Base-by-base conservation (phyloP, 1,140 invertebrate genomes). In the Neuroterus valhalla region DNA sequence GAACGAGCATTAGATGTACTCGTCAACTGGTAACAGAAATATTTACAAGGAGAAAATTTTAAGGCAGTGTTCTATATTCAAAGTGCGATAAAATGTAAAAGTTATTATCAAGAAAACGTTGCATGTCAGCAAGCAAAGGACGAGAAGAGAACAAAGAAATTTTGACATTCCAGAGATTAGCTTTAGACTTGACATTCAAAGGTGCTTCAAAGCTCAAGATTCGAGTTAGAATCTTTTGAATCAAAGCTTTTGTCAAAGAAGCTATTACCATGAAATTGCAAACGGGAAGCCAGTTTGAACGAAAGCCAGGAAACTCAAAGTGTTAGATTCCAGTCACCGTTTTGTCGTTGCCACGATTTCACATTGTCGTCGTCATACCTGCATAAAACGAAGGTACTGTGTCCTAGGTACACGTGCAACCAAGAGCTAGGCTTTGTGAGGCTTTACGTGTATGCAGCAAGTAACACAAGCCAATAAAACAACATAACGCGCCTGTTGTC, bases 361-460 rank as follows among this genome's bases (percentile, higher is more conserved):
- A 21, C 66, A 68, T 68, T 74, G 72, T n/a, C 72, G 66, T 73
- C 43, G 68, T 72, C 48, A 12, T 50, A 67, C 69, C 14, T 55
- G 26, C 23, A 15, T 43, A 31, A 21, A 42, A 19, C 23, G 55
- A 23, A 62, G 55, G 55, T 62, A 62, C 55, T 31, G 21, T 62
- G 26, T 62, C 14, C 55, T 31, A 26, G 50, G 50, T 52, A 52
- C 19, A 52, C 19, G 19, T 52, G 55, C 15, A 31, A 19, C 46
- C 46, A 62, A 62, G 52, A 15, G 26, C 26, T 38, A 10, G 5
- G 31, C 31, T 62, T 62, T 77, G 73, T 74, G 66, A 75, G 68
- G 55, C 73, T 75, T 75, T 73, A 45, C 75, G 81, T 83, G 82
- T 83, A 83, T 76, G 80, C 72, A 71, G 75, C 55, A 62, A 62